Evolutionary conservation across 2,888 invertebrate genomes (phyloP).

Genomic region (Rhyacophila evoluta): DNA sequence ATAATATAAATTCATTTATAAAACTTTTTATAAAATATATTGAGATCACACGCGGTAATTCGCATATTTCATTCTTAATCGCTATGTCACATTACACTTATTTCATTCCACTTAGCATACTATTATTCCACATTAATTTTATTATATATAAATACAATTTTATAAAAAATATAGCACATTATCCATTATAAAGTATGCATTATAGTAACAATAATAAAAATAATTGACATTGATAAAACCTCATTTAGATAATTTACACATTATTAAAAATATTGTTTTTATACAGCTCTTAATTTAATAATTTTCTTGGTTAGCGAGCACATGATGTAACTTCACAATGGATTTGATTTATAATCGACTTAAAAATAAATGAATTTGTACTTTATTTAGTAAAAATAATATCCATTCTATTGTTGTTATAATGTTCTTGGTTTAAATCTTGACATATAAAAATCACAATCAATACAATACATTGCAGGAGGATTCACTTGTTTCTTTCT

Average conservation of each 20-base stretch:
- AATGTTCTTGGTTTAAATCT: constrained; percentile 78
- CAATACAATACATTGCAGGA: constrained; percentile 86
- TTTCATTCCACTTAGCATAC: constrained; percentile 39
- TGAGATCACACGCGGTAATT: constrained; percentile 51
- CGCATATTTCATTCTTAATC: constrained; percentile 40
- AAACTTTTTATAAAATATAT: constrained; percentile 45
- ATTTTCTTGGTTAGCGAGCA: background rate
- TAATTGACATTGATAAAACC: background rate
- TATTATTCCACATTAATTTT: constrained; percentile 23
- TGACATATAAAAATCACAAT: constrained; percentile 94
- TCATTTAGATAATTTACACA: background rate
- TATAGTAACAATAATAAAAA: background rate
- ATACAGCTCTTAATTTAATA: background rate
- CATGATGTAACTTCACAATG: background rate
- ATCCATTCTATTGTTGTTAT: constrained; percentile 36
- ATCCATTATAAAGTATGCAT: background rate
- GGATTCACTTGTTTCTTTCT: constrained; percentile 84
- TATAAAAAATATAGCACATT: background rate
- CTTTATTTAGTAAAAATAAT: constrained; percentile 55
- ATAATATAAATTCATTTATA: constrained; percentile 38
- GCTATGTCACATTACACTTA: constrained; percentile 46
- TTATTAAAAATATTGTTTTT: background rate
- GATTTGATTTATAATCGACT: background rate
- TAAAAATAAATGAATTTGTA: constrained; percentile 41
- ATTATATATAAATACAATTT: too few species aligned